Evolutionary conservation across 2,888 invertebrate genomes (phyloP).

Genomic region (Drosophila mulleri): DNA sequence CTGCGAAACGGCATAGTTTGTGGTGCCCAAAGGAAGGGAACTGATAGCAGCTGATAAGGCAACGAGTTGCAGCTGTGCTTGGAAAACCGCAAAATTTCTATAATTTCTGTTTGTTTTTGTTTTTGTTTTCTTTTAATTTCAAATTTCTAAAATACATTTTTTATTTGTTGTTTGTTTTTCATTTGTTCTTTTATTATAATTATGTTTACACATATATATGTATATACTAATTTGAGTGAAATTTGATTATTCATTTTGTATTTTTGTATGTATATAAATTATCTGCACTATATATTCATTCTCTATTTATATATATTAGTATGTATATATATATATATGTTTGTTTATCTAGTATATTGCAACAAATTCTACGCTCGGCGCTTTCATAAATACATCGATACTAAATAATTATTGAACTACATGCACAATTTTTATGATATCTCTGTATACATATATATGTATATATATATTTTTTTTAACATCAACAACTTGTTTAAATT

Average conservation of each 20-base stretch:
- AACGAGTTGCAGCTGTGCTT: conserved; percentile 14
- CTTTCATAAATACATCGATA: conserved; percentile 33
- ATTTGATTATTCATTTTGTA: conserved; percentile 60
- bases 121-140: conserved; percentile 26
- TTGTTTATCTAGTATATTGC: conserved; percentile 39
- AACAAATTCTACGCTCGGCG: conserved; percentile 57
- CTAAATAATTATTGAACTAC: conserved; percentile 44
- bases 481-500: conserved; percentile 30
- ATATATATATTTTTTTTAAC: conserved; percentile 3
- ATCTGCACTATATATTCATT: conserved; percentile 22
- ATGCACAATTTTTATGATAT: conserved; percentile 33
- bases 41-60: conserved; percentile 43
- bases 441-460: conserved; percentile 3
- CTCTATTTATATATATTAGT: conserved; percentile 23
- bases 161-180: conserved; percentile 41
- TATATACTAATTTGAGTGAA: conserved; percentile 68
- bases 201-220: conserved; percentile 43
- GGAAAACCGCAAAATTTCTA: conserved; percentile 58
- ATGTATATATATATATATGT: conserved; percentile 27
- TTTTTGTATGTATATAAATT: conserved; percentile 35
- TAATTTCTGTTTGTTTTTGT: conserved; percentile 1
- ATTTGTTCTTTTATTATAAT: conserved; percentile 31
- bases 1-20: conserved; percentile 22
- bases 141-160: conserved; percentile 77
- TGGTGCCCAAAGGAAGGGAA: background rate